phyloP scores from a whole-genome alignment of 2,888 invertebrate genomes.

The Caenorhabditis sp. region DNA sequence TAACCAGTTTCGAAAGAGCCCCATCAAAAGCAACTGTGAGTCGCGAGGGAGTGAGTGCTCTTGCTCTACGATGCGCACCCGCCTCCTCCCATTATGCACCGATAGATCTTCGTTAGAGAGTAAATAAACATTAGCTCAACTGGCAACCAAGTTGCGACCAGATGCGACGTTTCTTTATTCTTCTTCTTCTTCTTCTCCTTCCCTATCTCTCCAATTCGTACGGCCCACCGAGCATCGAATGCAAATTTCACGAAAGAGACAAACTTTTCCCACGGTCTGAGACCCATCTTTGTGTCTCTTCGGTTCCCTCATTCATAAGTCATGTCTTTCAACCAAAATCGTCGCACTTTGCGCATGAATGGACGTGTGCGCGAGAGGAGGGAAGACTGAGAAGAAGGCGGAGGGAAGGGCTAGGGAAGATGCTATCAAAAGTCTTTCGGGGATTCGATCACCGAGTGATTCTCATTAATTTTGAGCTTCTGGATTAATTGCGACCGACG shows the following conservation, averaged over 20 bases:
- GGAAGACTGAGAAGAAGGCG: background rate
- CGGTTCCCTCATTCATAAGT: slow-evolving; percentile 56
- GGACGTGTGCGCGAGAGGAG: slow-evolving; percentile 19
- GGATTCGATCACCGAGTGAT: slow-evolving; percentile 49
- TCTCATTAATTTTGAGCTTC: slow-evolving; percentile 57
- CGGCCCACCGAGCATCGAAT: slow-evolving; percentile 19
- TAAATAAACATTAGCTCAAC: slow-evolving; percentile 51
- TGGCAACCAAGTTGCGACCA: slow-evolving; percentile 16
- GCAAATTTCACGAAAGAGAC: slow-evolving; percentile 20
- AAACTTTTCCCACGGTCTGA: slow-evolving; percentile 41
- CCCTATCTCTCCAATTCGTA: background rate
- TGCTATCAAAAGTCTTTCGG: slow-evolving; percentile 50
- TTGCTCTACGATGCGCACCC: slow-evolving; percentile 27
- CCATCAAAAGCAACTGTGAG: slow-evolving; percentile 23
- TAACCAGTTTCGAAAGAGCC: slow-evolving; percentile 40
- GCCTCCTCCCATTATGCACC: slow-evolving; percentile 24
- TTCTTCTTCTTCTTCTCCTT: background rate
- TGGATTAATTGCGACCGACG: slow-evolving; percentile 43
- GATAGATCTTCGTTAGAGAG: slow-evolving; percentile 52
- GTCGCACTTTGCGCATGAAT: slow-evolving; percentile 52
- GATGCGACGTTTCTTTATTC: slow-evolving; percentile 29
- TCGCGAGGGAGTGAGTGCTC: background rate
- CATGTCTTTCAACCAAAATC: slow-evolving; percentile 41
- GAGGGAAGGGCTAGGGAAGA: slow-evolving; percentile 1
- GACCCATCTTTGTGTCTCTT: slow-evolving; percentile 30